Evolutionary conservation across 2,888 invertebrate genomes (phyloP), one percentile per base, ranked within the genome.

Genomic region (Platypus cylindrus): DNA sequence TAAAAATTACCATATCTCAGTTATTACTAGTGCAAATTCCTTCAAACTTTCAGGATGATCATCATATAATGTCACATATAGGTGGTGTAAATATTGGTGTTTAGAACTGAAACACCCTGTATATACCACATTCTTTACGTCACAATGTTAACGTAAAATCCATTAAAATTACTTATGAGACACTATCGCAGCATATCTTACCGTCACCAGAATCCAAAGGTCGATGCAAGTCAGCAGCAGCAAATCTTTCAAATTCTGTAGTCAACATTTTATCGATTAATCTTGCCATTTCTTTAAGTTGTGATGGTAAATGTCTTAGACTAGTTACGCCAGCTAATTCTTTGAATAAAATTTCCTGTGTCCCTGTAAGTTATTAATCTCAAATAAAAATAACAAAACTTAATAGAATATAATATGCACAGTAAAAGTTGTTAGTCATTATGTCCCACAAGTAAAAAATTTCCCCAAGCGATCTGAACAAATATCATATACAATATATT

Each of bases 181-280:
- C 9, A 8, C 4, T 24, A 9, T 11, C 9, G n/a, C n/a, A n/a
- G n/a, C n/a, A n/a, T 14, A 9, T 30, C 36, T 11, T 34, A 24
- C 71, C 71, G 40, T 64, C 65, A 33, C 68, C 65, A 12, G 61
- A 66, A 53, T 67, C 73, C 38, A 68, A 67, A 7, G 90, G 86
- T 50, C 93, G 68, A 64, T 90, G 91, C 14, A 98, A 69, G 62
- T 97, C 95, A 11, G 82, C 75, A 3, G 91, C 85, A 32, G 91
- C 78, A 59, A 90, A 87, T 48, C 85, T 75, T 53, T 86, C 82
- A 60, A 97, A 94, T 62, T 98, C 98, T 34, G 87, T 86, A 41
- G 81, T 82, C 48, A 98, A 71, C 91, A 98, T 93, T 65, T 90
- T 91, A 55, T 94, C 93, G 48, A 98, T 95, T 13, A 95, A 70